These are phyloP conservation scores for Diabrotica virgifera DNA, from an alignment of 1,140 invertebrate genomes.

Conservation along the genomic window DNA sequence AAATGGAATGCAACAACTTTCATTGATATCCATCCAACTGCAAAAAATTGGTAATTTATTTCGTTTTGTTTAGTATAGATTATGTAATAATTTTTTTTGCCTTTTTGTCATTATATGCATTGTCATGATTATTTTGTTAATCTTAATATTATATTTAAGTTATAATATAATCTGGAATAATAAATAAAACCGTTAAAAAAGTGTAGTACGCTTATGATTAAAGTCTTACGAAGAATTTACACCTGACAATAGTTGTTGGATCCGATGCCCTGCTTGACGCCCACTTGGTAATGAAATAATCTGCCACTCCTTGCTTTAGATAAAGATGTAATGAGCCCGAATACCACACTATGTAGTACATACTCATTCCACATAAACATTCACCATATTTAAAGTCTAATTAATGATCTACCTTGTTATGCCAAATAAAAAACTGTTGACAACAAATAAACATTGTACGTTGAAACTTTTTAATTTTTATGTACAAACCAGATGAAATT, in stretches of 20 bases:
- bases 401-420: constrained; percentile 26
- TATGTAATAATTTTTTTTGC: too few relatives aligned
- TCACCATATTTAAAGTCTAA: constrained; percentile 31
- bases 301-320: constrained; percentile 44
- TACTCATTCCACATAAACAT: constrained; percentile 20
- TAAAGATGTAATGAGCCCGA: constrained; percentile 45
- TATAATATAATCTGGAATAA: too few relatives aligned
- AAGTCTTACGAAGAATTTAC: constrained; percentile 40
- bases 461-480: not conserved
- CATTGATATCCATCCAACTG: too few relatives aligned
- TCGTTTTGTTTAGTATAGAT: too few relatives aligned
- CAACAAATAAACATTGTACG: not conserved
- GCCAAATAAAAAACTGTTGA: constrained; percentile 5
- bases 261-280: constrained; percentile 39
- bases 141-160: too few relatives aligned
- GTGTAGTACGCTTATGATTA: too few relatives aligned
- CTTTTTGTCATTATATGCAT: too few relatives aligned
- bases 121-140: too few relatives aligned
- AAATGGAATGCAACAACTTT: too few relatives aligned
- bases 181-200: too few relatives aligned
- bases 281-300: constrained; percentile 48
- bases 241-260: constrained; percentile 43
- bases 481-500: not conserved
- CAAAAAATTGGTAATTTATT: too few relatives aligned
- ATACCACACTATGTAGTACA: constrained; percentile 32